Evolutionary conservation across 2,113 vertebrate genomes (phyloP).

Genomic region (Ophthalmolycus amberensis): DNA sequence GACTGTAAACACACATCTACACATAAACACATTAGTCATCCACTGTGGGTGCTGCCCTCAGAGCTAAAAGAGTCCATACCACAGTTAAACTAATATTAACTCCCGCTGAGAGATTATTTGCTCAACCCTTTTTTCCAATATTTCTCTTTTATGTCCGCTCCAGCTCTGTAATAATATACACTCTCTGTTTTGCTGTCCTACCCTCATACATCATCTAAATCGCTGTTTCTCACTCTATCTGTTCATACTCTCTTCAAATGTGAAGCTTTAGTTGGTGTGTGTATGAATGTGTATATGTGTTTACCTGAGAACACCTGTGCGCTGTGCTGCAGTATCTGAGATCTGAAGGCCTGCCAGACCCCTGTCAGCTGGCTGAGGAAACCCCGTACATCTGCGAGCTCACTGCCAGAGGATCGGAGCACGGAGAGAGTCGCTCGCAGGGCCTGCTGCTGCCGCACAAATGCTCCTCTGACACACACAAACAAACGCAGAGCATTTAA

Average conservation of each 20-base stretch:
- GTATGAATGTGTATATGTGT: conserved; percentile 18
- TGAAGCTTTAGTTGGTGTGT: not conserved
- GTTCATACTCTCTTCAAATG: conserved; percentile 11
- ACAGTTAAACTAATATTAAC: conserved; percentile 63
- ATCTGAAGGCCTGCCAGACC: conserved; percentile 76
- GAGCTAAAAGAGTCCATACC: conserved; percentile 6
- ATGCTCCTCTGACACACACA: conserved; percentile 77
- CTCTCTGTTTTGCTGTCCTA: not conserved
- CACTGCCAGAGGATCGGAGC: conserved; percentile 77
- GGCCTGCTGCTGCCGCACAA: conserved; percentile 75
- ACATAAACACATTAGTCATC: conserved; percentile 22
- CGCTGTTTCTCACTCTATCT: conserved; percentile 4
- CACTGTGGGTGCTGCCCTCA: conserved; percentile 16
- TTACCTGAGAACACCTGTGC: conserved; percentile 69
- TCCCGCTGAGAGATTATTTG: conserved; percentile 45
- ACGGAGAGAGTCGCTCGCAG: conserved; percentile 77
- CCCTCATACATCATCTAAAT: not conserved
- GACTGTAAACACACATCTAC: conserved; percentile 34
- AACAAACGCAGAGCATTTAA: conserved; percentile 22
- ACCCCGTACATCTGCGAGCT: conserved; percentile 82
- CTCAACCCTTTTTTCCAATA: conserved; percentile 6
- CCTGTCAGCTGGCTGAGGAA: conserved; percentile 79
- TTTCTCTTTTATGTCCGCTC: conserved; percentile 31
- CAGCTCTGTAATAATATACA: conserved; percentile 11
- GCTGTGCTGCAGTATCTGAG: conserved; percentile 57